Conservation (phyloP, 2,797 vertebrate genomes). For the Lithobates pipiens region DNA sequence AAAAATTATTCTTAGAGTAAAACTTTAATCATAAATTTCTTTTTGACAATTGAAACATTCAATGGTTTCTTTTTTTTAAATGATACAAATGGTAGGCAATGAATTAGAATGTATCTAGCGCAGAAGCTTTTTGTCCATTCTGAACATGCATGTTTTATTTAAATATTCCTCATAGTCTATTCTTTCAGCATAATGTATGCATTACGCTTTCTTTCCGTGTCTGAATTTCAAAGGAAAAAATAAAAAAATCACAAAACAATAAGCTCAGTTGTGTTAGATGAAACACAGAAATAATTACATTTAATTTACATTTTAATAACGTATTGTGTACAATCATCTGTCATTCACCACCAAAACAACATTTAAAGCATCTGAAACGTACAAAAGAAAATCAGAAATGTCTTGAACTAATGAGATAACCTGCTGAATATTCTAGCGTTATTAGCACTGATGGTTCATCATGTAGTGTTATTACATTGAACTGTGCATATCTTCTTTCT, state of each 20-base stretch:
- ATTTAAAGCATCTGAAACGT: constrained; percentile 81
- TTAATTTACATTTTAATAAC: constrained; percentile 86
- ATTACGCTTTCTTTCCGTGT: constrained; percentile 79
- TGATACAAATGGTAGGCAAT: constrained; percentile 44
- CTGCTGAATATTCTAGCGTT: not conserved
- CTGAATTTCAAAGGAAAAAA: constrained; percentile 76
- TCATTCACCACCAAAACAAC: constrained; percentile 81
- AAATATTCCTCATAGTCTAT: constrained; percentile 82
- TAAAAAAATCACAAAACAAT: constrained; percentile 76
- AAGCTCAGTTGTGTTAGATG: constrained; percentile 80
- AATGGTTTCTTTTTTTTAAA: constrained; percentile 28
- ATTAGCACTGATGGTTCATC: not conserved
- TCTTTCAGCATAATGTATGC: constrained; percentile 79
- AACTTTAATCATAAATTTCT: constrained; percentile 52
- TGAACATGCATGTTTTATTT: constrained; percentile 86
- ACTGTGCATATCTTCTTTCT: not conserved
- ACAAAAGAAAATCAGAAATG: constrained; percentile 66
- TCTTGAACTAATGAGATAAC: constrained; percentile 2
- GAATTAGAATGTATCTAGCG: constrained; percentile 68
- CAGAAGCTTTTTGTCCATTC: constrained; percentile 74
- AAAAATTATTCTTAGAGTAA: constrained; percentile 56
- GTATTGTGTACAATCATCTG: constrained; percentile 86
- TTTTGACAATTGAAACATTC: constrained; percentile 56
- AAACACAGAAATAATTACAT: constrained; percentile 87
- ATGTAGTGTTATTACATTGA: not conserved